Evolutionary conservation across 1,140 invertebrate genomes (phyloP), one percentile per base, ranked within the genome.

Genomic region (Gryon sp.): DNA sequence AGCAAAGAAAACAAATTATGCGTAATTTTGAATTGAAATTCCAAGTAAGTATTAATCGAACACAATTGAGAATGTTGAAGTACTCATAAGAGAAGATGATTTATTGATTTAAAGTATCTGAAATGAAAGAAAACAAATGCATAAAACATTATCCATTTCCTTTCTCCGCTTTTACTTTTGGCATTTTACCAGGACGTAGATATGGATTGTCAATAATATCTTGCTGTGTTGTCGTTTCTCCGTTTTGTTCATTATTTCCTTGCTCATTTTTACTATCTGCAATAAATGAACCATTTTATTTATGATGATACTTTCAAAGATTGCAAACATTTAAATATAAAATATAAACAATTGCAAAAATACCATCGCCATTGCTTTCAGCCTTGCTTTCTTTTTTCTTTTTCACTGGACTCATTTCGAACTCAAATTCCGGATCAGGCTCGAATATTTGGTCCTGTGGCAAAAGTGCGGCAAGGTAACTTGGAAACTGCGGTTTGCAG

Each of bases 391-490:
- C 91, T 83, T 88, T 92, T 86, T 89, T 92, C 87, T 83, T 91
- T 90, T 91, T 91, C 73, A 89, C 90, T 85, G 84, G 92, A 52
- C 86, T 89, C 30, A 86, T 81, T 75, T 90, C 91, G 24, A 92
- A 90, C 81, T 94, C 92, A 69, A 93, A 93, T 82, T 95, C 93
- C 86, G 96, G 94, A 83, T 98, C 96, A 80, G 94, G 93, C 81
- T 98, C 97, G 89, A 98, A 97, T 19, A 98, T 93, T 90, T 99
- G 97, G 89, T 99, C 97, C 77, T 95, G 95, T 1, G 97, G 97
- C 75, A 98, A 86, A 3, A 99, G 89, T 2, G 96, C 96, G 73
- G 93, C 91, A 4, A 98, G 84, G 83, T 98, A 98, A 11, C 96
- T 92, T 9, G 95, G 93, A 82, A 95, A 93, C 69, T 91, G 90